A percentile compares a stretch with the other conserved stretches of the same genome.
phyloP scores from a whole-genome alignment of 2,113 vertebrate species.

The Agapornis roseicollis region DNA sequence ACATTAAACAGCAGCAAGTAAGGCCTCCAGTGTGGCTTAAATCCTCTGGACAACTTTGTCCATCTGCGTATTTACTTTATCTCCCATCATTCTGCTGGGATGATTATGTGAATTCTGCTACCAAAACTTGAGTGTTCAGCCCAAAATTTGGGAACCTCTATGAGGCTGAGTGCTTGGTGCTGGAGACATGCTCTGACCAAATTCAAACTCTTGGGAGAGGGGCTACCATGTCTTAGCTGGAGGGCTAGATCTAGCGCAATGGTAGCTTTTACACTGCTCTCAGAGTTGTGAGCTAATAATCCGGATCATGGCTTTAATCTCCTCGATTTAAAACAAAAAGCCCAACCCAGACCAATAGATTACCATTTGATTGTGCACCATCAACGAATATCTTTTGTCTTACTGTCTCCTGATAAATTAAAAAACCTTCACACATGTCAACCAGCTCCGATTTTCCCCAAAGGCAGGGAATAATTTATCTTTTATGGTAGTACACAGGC shows the following conservation, averaged over 20 bases:
- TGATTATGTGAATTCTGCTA: not conserved
- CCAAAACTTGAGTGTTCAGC: not conserved
- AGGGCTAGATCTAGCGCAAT: fast-evolving
- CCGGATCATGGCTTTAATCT: not conserved
- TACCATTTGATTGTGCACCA: not conserved
- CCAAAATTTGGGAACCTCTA: not conserved
- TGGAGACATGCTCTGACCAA: not conserved
- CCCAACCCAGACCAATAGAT: not conserved
- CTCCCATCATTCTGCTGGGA: not conserved
- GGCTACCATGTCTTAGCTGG: not conserved
- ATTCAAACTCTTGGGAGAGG: not conserved
- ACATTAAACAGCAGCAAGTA: not conserved
- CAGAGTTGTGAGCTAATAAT: not conserved
- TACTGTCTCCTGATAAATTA: constrained; percentile 33
- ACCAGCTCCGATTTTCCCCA: constrained; percentile 23
- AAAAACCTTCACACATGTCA: not conserved
- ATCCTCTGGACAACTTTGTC: not conserved
- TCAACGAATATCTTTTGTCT: not conserved
- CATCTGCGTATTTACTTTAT: not conserved
- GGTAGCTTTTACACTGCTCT: not conserved
- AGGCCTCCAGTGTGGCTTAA: fast-evolving
- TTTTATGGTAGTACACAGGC: not conserved
- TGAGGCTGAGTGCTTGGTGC: not conserved
- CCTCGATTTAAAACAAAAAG: not conserved
- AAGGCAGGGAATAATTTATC: constrained; percentile 23